Percentiles rank a stretch among this genome's conserved stretches.
These are phyloP conservation scores for Dermochelys coriacea DNA, from an alignment of 2,797 vertebrate genomes.

Conservation along the genomic window DNA sequence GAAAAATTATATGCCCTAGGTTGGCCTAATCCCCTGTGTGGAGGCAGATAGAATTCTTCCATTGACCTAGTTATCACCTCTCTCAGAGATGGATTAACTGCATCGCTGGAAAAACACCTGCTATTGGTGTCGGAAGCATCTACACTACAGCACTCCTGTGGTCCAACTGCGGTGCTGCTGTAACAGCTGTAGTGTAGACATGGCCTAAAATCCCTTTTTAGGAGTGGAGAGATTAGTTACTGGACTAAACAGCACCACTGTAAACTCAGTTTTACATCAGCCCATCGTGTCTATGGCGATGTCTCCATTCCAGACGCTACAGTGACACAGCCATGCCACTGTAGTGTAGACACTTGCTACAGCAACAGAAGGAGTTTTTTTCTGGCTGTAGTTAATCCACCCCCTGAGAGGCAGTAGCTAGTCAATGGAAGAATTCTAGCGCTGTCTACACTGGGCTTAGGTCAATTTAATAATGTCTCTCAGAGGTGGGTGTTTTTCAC, in stretches of 20 bases:
- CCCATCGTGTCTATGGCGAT: neutral
- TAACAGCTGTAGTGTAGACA: neutral
- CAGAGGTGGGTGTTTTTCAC: neutral
- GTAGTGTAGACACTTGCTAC: neutral
- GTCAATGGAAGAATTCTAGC: neutral
- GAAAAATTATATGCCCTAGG: neutral
- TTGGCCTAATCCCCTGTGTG: neutral
- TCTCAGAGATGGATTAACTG: neutral
- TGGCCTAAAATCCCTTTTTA: neutral
- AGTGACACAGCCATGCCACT: neutral
- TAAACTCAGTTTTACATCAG: neutral
- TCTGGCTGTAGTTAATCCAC: neutral
- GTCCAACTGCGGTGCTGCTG: neutral
- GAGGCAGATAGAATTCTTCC: neutral
- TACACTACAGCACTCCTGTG: neutral
- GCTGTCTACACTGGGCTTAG: neutral
- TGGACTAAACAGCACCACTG: neutral
- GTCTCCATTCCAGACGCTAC: neutral
- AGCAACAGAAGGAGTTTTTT: neutral
- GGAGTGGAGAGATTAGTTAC: neutral
- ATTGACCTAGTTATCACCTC: neutral
- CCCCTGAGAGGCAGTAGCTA: neutral
- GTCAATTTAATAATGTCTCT: neutral
- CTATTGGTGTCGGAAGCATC: neutral
- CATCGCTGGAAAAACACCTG: neutral